Evolutionary conservation across 2,888 invertebrate species (phyloP).

Genomic region (Nephrotoma appendiculata): DNA sequence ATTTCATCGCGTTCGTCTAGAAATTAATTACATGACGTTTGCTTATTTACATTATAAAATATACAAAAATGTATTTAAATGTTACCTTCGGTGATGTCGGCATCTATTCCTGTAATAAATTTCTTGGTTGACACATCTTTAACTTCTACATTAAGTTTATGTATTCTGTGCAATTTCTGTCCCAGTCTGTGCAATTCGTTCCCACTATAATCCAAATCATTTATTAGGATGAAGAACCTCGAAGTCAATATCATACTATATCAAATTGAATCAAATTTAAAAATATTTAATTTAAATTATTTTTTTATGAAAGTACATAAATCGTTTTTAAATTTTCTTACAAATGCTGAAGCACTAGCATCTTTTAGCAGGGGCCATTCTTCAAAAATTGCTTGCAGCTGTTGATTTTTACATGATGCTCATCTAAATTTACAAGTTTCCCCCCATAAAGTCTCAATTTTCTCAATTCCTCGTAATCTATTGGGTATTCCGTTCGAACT

Average conservation of each 20-base stretch:
- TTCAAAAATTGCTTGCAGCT: not conserved
- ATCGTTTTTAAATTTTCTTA: not conserved
- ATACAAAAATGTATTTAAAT: not conserved
- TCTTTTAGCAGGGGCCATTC: not conserved
- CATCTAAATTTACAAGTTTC: not conserved
- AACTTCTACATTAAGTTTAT: not conserved
- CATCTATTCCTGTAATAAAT: not conserved
- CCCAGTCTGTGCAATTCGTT: not conserved
- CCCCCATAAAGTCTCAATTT: not conserved
- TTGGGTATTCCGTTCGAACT: too few species aligned
- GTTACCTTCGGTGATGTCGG: not conserved
- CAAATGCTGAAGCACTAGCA: not conserved
- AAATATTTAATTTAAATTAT: not conserved
- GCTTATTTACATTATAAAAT: too few species aligned
- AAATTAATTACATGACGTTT: not conserved
- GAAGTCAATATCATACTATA: not conserved
- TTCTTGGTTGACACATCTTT: too few species aligned
- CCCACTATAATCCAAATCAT: not conserved
- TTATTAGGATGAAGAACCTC: not conserved
- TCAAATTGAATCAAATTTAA: not conserved
- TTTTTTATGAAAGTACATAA: too few species aligned
- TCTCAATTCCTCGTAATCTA: too few species aligned
- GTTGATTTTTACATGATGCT: not conserved
- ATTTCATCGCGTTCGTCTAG: not conserved
- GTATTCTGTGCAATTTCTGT: too few species aligned